Conservation (phyloP, 2,888 invertebrate genomes). For the Cepaea hortensis region DNA sequence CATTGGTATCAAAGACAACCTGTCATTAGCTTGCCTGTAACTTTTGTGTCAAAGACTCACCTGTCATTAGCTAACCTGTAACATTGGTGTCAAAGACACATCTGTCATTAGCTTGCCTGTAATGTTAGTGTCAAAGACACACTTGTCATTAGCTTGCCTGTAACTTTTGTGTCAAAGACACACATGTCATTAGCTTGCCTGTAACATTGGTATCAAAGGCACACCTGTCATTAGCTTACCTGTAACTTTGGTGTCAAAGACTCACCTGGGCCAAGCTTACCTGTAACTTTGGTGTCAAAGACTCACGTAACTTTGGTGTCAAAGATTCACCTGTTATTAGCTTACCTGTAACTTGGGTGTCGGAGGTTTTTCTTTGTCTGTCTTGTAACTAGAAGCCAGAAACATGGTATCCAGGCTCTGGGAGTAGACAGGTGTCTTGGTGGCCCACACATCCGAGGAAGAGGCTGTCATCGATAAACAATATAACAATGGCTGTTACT, state of each 20-base stretch:
- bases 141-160: neutral
- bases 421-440: conserved; percentile 47
- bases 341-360: conserved; percentile 37
- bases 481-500: too few species aligned
- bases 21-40: too few species aligned
- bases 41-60: too few species aligned
- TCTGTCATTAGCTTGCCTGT: too few species aligned
- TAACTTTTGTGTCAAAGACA: neutral
- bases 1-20: neutral
- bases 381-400: conserved; percentile 46
- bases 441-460: conserved; percentile 33
- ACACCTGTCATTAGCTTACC: too few species aligned
- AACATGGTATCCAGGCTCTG: conserved; percentile 63
- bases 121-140: neutral
- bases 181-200: too few species aligned
- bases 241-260: neutral
- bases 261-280: neutral
- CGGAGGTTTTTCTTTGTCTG: conserved; percentile 36
- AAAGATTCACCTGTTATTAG: neutral
- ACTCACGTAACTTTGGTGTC: neutral
- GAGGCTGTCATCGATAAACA: neutral
- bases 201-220: too few species aligned
- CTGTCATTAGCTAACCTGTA: too few species aligned
- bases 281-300: conserved; percentile 36
- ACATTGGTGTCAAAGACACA: too few species aligned